phyloP scores from a whole-genome alignment of 1,140 invertebrate species.

The Drosophila pruinosa region DNA sequence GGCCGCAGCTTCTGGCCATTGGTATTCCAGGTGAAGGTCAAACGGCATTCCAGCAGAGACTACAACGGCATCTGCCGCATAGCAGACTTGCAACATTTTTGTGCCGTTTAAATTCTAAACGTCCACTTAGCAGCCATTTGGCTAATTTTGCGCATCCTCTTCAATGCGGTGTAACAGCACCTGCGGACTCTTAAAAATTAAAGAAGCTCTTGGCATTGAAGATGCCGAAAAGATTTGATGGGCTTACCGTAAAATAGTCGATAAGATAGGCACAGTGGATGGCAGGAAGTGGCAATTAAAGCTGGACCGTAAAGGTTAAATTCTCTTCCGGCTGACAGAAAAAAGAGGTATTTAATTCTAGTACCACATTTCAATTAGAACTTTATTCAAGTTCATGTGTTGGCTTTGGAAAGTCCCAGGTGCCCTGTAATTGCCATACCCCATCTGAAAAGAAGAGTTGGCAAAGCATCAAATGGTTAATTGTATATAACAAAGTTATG shows the following conservation, averaged over 20 bases:
- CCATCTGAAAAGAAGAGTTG: constrained; percentile 37
- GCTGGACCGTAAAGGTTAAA: too few species aligned
- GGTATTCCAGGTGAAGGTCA: constrained; percentile 74
- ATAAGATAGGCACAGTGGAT: too few species aligned
- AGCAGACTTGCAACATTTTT: constrained; percentile 58
- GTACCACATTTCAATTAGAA: constrained; percentile 65
- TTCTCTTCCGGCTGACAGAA: too few species aligned
- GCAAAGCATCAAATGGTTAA: constrained; percentile 72
- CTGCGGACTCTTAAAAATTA: constrained; percentile 5
- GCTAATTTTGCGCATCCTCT: constrained; percentile 45
- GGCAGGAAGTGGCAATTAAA: too few species aligned
- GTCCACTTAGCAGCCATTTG: constrained; percentile 58
- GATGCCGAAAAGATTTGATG: background rate
- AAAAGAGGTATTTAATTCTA: constrained; percentile 45
- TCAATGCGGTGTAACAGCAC: constrained; percentile 10
- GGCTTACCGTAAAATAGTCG: background rate
- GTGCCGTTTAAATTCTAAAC: constrained; percentile 55
- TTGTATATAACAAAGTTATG: constrained; percentile 77
- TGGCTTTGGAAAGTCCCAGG: constrained; percentile 55
- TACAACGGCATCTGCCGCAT: constrained; percentile 35
- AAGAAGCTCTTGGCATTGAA: background rate
- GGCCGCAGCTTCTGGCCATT: constrained; percentile 28
- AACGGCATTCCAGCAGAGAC: constrained; percentile 22
- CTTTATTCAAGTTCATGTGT: constrained; percentile 57
- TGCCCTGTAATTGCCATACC: constrained; percentile 49